These are phyloP conservation scores for Orchesella cincta DNA, from an alignment of 1,140 invertebrate genomes.

Conservation along the genomic window DNA sequence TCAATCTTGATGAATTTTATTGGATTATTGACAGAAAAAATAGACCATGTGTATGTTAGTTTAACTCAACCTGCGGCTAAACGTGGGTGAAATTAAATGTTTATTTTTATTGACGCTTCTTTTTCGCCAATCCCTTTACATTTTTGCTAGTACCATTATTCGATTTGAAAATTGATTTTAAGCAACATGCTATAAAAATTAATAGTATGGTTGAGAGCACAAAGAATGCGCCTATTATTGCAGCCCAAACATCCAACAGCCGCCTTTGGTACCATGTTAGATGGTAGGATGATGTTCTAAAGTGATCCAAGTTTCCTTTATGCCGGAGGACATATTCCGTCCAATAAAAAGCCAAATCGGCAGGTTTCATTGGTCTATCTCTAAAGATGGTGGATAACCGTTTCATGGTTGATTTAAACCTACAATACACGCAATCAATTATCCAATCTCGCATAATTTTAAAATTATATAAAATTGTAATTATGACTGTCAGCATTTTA, in stretches of 20 bases:
- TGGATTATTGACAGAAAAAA: too few species aligned
- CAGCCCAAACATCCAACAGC: not conserved
- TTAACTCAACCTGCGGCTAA: too few species aligned
- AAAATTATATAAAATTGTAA: not conserved
- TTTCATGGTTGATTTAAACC: constrained; percentile 58
- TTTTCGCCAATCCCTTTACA: not conserved
- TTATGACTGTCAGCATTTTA: not conserved
- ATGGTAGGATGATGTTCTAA: not conserved
- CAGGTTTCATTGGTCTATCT: constrained; percentile 44
- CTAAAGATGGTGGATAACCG: constrained; percentile 56
- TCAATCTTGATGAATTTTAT: too few species aligned
- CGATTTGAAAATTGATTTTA: not conserved
- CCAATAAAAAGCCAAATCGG: constrained; percentile 51
- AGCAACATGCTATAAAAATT: not conserved
- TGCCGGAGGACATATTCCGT: constrained; percentile 53
- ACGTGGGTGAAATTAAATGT: too few species aligned
- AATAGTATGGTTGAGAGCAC: not conserved
- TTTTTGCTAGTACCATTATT: not conserved
- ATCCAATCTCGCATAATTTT: not conserved
- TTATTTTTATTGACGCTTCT: not conserved
- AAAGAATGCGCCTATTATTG: not conserved
- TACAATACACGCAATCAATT: constrained; percentile 49
- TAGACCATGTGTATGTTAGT: too few species aligned
- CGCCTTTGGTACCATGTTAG: constrained; percentile 16
- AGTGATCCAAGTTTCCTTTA: constrained; percentile 34